Evolutionary conservation across 2,888 invertebrate genomes (phyloP).

Genomic region (Ochlodes sylvanus): DNA sequence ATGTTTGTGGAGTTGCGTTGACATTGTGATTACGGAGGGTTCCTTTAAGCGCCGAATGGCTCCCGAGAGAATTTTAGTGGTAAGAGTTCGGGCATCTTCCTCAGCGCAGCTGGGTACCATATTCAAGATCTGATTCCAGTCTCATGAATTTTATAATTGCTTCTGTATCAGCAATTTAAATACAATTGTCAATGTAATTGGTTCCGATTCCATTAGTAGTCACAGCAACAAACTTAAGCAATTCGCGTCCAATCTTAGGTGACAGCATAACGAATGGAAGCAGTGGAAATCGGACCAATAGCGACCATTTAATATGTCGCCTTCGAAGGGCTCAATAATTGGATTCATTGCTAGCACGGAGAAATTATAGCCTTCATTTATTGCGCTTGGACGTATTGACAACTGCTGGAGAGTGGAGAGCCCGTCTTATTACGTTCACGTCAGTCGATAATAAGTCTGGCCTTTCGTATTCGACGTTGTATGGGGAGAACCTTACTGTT

Average conservation of each 20-base stretch:
- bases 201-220: constrained; percentile 10
- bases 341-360: constrained; percentile 71
- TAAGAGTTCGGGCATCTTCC: too few relatives aligned
- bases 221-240: constrained; percentile 24
- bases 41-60: too few relatives aligned
- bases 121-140: not conserved
- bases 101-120: too few relatives aligned
- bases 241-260: constrained; percentile 21
- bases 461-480: not conserved
- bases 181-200: constrained; percentile 3
- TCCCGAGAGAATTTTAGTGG: too few relatives aligned
- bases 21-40: too few relatives aligned
- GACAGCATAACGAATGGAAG: constrained; percentile 14
- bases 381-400: constrained; percentile 57
- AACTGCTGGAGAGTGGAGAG: constrained; percentile 40
- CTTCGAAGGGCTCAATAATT: constrained; percentile 71
- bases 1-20: too few relatives aligned
- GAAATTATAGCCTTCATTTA: constrained; percentile 68
- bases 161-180: not conserved
- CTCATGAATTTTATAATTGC: not conserved
- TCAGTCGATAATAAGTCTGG: not conserved
- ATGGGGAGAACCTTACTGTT: not conserved
- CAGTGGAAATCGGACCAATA: constrained; percentile 51
- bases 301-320: constrained; percentile 74
- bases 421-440: constrained; percentile 10